Percentiles rank a stretch among this genome's conserved stretches.
Conservation (phyloP, 2,797 vertebrate species). For the Crocidura indochinensis region DNA sequence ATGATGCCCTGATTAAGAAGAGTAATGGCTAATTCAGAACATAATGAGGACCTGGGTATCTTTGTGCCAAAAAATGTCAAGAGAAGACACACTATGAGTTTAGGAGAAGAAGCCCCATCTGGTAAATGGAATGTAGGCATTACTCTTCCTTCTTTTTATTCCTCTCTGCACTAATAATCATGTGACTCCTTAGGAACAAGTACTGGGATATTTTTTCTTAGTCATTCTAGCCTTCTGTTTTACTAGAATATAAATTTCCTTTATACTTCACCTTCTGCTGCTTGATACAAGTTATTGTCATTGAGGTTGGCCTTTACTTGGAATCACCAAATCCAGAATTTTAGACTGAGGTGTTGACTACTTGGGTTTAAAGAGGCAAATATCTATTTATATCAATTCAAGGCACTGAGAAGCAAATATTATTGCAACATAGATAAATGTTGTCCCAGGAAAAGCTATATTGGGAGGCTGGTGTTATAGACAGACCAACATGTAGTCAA, state of each 20-base stretch:
- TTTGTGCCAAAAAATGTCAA: background rate
- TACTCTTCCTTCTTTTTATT: background rate
- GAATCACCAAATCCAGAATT: background rate
- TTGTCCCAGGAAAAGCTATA: conserved; percentile 42
- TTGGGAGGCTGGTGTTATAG: background rate
- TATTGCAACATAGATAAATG: background rate
- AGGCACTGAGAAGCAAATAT: background rate
- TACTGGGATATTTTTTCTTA: background rate
- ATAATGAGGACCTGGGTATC: background rate
- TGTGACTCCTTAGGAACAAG: background rate
- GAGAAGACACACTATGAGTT: background rate
- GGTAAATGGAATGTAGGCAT: background rate
- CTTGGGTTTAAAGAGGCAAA: background rate
- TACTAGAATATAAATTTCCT: background rate
- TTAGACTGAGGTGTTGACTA: background rate
- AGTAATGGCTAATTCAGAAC: background rate
- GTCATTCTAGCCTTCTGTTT: background rate
- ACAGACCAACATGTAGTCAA: too few species aligned
- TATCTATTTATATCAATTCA: background rate
- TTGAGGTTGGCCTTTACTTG: background rate
- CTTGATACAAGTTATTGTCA: background rate
- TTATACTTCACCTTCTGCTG: background rate
- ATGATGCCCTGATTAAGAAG: background rate
- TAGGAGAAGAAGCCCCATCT: background rate
- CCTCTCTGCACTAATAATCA: background rate